Evolutionary conservation across 2,888 invertebrate genomes (phyloP), one percentile per base, ranked within the genome.

Genomic region (Zaprionus obscuricornis): DNA sequence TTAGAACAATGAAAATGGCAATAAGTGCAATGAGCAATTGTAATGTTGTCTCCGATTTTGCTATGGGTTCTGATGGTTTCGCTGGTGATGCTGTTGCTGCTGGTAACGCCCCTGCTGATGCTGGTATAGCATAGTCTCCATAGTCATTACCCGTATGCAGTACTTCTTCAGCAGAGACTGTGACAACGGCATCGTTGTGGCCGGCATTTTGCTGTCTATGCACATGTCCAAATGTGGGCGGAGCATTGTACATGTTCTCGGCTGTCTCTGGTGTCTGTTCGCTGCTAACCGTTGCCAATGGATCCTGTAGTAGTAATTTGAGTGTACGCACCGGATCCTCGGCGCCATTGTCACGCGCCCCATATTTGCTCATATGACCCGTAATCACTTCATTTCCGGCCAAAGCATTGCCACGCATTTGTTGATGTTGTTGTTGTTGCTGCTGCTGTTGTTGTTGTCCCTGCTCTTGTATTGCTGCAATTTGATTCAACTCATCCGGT

Each of bases 1-100:
- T 96, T 4, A 95, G 91, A 14, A 94, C 90, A 4, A 96, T 90
- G 85, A 96, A 96, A 34, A 95, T 89, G 40, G 94, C 91, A 16
- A 94, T 94, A 62, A 94, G 90, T 0, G 92, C 92, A 37, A 94
- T 91, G 33, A 94, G 90, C 43, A 94, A 89, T 66, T 93, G 92
- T 59, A 93, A 89, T n/a, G 93, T 93, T 3, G 93, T 92, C 59
- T 93, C 91, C 5, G 93, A 92, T 52, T 92, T 92, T 88, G 92
- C 92, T 20, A 92, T 87, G 50, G 92, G 89, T 45, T 66, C 69
- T 1, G 58, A 42, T 1, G 56, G 60, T 18, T 24, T 4, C 24
- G 22, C 40, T 10, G 71, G 40, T n/a, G 58, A 29, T 0, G 24
- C 24, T 2, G 59, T 17, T 0, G 37, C 43, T 0, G 27, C n/a